Conservation (phyloP, 2,888 invertebrate genomes). For the Litoditis marina region DNA sequence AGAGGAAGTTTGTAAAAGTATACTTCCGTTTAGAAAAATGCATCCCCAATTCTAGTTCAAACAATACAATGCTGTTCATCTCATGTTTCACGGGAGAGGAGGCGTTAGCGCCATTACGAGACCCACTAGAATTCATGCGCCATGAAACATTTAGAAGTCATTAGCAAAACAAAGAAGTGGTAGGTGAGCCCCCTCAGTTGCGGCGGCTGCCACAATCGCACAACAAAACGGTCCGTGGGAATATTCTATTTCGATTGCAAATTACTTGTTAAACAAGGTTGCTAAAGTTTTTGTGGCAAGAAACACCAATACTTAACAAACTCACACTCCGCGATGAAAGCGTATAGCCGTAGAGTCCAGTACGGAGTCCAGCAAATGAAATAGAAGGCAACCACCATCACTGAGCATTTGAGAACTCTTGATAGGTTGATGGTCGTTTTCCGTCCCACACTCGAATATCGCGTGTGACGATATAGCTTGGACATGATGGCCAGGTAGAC, state of each 20-base stretch:
- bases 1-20: no score
- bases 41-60: no score
- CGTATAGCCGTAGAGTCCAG: conserved; percentile 47
- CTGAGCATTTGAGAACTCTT: conserved; percentile 56
- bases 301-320: not conserved
- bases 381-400: conserved; percentile 61
- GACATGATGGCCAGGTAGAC: conserved; percentile 56
- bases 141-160: conserved; percentile 17
- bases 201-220: not conserved
- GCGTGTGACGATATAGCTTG: conserved; percentile 36
- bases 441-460: conserved; percentile 45
- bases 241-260: not conserved
- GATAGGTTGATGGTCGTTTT: conserved; percentile 54
- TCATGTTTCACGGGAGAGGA: no score
- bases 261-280: no score
- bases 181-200: no score
- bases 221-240: not conserved
- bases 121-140: no score
- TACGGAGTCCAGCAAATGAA: conserved; percentile 62
- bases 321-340: conserved; percentile 10
- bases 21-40: no score
- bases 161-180: conserved; percentile 16
- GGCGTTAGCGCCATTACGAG: no score
- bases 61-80: no score
- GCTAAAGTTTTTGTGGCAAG: not conserved